Conservation (phyloP, 2,888 invertebrate species). For the Aelia acuminata region DNA sequence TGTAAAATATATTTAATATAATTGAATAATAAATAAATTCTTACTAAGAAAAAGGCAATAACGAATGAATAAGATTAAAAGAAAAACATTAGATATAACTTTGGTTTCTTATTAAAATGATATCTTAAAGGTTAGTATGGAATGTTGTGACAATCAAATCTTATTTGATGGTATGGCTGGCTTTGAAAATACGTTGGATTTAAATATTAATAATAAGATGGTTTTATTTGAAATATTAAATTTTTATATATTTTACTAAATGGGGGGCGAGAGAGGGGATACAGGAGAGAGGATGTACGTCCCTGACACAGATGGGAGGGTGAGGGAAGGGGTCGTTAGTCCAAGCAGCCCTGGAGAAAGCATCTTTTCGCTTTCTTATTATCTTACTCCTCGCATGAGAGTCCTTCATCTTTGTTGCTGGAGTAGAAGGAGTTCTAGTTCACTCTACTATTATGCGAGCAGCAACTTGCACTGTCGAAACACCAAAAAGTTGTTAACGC, state of each 20-base stretch:
- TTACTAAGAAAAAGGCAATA: too few species aligned
- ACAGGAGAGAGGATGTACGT: slow-evolving; percentile 8
- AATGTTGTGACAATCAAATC: too few species aligned
- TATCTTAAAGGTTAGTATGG: too few species aligned
- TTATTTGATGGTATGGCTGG: neutral
- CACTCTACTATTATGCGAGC: neutral
- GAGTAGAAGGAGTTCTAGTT: neutral
- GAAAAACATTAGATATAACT: too few species aligned
- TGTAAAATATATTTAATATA: too few species aligned
- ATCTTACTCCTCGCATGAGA: neutral
- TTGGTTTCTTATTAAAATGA: too few species aligned
- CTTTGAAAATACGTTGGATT: neutral
- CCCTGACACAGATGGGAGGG: slow-evolving; percentile 35
- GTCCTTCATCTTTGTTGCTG: neutral
- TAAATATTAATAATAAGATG: neutral
- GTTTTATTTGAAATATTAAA: neutral
- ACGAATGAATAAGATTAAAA: too few species aligned
- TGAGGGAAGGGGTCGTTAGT: slow-evolving; percentile 44
- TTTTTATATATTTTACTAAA: neutral
- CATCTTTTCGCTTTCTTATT: slow-evolving; percentile 50
- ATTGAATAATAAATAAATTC: too few species aligned
- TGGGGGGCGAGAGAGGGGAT: neutral
- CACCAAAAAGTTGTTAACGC: neutral
- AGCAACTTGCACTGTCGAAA: neutral
- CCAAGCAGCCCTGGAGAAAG: slow-evolving; percentile 31